Conservation (phyloP, 2,888 invertebrate species). For the Incurvaria masculella region DNA sequence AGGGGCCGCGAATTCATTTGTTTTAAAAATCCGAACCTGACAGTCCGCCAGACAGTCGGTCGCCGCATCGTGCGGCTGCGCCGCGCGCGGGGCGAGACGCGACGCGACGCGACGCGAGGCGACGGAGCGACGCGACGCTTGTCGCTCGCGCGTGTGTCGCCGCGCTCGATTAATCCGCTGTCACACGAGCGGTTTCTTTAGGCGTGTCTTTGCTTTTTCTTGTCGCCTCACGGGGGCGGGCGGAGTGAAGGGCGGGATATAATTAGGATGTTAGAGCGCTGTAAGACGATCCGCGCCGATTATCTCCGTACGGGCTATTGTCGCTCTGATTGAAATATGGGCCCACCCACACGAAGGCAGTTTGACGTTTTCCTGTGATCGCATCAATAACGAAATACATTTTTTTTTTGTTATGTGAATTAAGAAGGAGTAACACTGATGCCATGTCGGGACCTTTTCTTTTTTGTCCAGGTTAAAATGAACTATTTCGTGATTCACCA, state of each 20-base stretch:
- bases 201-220: slow-evolving; percentile 45
- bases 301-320: neutral
- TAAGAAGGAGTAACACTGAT: no score
- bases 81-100: slow-evolving; percentile 20
- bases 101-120: slow-evolving; percentile 18
- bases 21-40: no score
- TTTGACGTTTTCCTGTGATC: no score
- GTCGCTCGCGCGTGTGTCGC: slow-evolving; percentile 37
- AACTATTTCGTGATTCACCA: no score
- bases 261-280: slow-evolving; percentile 45
- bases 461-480: no score
- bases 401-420: no score
- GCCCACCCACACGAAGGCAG: neutral
- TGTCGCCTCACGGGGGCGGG: slow-evolving; percentile 45
- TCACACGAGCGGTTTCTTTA: slow-evolving; percentile 49
- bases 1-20: no score
- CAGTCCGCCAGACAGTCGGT: no score
- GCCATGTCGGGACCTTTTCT: no score
- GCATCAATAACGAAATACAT: no score
- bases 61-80: slow-evolving; percentile 11
- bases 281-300: neutral
- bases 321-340: neutral
- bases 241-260: slow-evolving; percentile 34
- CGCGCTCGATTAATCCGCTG: slow-evolving; percentile 55
- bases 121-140: neutral